phyloP scores from a whole-genome alignment of 2,797 vertebrate genomes.

The Cryptoblepharus egeriae region DNA sequence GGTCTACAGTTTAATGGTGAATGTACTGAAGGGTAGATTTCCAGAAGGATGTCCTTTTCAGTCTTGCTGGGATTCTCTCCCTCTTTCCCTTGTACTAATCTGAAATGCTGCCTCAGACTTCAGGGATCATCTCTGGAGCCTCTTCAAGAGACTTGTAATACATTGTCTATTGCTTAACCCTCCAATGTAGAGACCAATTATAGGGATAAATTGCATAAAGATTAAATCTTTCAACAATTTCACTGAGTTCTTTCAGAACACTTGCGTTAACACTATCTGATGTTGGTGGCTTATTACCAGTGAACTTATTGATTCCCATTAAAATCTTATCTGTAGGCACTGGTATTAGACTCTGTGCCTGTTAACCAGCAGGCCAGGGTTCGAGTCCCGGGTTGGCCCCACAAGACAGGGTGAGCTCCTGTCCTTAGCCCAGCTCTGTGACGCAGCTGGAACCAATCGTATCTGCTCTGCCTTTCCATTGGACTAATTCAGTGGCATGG shows the following conservation, averaged over 20 bases:
- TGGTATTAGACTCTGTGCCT: too few relatives aligned
- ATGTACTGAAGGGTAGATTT: background rate
- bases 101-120: background rate
- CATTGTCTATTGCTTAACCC: background rate
- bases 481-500: too few relatives aligned
- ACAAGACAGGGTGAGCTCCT: too few relatives aligned
- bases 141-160: background rate
- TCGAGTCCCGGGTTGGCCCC: too few relatives aligned
- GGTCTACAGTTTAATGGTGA: background rate
- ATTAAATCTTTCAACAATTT: background rate
- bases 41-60: background rate
- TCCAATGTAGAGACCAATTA: background rate
- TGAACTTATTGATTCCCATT: background rate
- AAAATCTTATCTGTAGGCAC: background rate
- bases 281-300: background rate
- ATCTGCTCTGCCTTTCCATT: too few relatives aligned
- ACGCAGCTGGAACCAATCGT: too few relatives aligned
- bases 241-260: background rate
- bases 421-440: too few relatives aligned
- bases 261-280: constrained; percentile 3
- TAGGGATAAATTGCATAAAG: background rate
- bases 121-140: background rate
- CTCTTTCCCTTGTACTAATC: background rate
- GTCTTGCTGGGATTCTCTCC: background rate
- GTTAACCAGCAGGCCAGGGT: too few relatives aligned